A percentile compares a stretch with the other conserved stretches of the same genome.
Conservation (phyloP, 64 coral and sea anemone genomes). For the Dendronephthya gigantea region DNA sequence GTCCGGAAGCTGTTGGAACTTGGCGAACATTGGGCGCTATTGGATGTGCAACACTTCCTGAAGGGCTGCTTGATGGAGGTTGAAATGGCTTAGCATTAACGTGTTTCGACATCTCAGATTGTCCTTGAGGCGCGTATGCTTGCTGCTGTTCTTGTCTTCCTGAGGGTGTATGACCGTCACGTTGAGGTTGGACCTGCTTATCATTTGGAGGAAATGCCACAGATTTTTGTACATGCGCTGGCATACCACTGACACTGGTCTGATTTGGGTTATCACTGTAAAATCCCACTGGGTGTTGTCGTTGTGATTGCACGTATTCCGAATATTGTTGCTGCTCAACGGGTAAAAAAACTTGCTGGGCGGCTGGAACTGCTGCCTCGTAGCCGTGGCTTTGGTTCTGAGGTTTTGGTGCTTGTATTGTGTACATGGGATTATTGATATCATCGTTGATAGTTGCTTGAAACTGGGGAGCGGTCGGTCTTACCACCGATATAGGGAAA, state of each 20-base stretch:
- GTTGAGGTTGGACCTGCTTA: background rate
- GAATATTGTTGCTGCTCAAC: conserved; percentile 44
- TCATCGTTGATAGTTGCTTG: background rate
- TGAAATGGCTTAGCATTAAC: conserved; percentile 98
- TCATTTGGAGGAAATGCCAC: background rate
- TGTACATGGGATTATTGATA: background rate
- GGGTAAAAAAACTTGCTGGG: conserved; percentile 36
- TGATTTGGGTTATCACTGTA: background rate
- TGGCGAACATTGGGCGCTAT: background rate
- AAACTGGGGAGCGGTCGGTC: background rate
- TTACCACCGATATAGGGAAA: background rate
- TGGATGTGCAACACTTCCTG: background rate
- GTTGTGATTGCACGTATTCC: conserved; percentile 36
- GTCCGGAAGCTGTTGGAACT: background rate
- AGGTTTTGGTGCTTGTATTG: background rate
- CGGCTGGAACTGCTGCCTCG: conserved; percentile 43
- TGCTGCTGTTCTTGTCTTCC: background rate
- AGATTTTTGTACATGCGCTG: background rate
- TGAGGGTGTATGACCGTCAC: background rate
- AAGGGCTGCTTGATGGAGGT: conserved; percentile 42
- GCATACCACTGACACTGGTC: background rate
- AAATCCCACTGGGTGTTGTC: conserved; percentile 41
- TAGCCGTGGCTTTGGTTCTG: background rate
- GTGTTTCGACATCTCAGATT: conserved; percentile 85
- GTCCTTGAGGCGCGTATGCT: background rate